phyloP scores from a whole-genome alignment of 2,888 invertebrate genomes.

The Achlya flavicornis region DNA sequence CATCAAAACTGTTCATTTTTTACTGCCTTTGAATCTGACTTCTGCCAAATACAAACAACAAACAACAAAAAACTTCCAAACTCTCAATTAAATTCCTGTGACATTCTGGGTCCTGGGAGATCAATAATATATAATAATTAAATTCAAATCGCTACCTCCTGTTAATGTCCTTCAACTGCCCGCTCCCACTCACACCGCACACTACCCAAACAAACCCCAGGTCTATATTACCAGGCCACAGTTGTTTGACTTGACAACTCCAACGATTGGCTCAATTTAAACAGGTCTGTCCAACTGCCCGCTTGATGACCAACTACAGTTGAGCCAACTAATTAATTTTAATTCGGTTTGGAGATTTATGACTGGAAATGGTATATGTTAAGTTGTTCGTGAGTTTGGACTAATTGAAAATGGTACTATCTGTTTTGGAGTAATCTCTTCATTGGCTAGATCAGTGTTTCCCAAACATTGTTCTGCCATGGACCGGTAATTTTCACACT shows the following conservation, averaged over 20 bases:
- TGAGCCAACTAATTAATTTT: slow-evolving; percentile 13
- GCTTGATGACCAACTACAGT: not conserved
- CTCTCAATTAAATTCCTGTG: too few species aligned
- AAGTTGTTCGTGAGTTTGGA: slow-evolving; percentile 13
- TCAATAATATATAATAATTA: too few species aligned
- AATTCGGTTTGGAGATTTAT: slow-evolving; percentile 2
- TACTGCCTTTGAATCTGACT: too few species aligned
- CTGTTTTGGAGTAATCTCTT: not conserved
- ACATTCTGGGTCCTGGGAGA: too few species aligned
- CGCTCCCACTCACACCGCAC: not conserved
- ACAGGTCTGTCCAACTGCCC: not conserved
- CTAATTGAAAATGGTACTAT: not conserved
- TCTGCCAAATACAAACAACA: too few species aligned
- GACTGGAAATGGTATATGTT: slow-evolving; percentile 12
- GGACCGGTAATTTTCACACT: too few species aligned
- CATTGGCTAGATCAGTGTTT: too few species aligned
- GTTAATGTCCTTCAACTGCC: not conserved
- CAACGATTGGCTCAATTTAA: slow-evolving; percentile 24
- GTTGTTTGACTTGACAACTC: slow-evolving; percentile 44
- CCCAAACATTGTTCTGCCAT: too few species aligned
- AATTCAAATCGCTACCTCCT: not conserved
- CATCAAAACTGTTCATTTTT: too few species aligned
- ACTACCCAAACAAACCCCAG: not conserved
- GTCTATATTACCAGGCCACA: slow-evolving; percentile 2
- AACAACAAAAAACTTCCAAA: too few species aligned